Percentiles rank a stretch among this genome's conserved stretches.
These are phyloP conservation scores for Catharus ustulatus DNA, from an alignment of 2,797 vertebrate genomes.

Conservation along the genomic window DNA sequence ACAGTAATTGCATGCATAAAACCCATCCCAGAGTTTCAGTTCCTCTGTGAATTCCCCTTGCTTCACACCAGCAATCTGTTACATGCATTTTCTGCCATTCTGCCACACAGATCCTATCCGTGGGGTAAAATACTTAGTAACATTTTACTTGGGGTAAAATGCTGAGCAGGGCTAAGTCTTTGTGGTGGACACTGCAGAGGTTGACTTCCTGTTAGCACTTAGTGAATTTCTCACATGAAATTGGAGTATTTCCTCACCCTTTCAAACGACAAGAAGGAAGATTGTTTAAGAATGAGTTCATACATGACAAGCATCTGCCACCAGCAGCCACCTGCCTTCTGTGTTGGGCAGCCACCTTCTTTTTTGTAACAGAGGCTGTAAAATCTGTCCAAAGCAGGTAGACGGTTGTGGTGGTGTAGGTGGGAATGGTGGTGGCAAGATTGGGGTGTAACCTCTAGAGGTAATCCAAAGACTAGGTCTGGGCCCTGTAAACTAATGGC, in stretches of 20 bases:
- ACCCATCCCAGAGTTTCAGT: background rate
- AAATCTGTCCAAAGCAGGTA: background rate
- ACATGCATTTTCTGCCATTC: background rate
- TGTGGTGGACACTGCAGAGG: background rate
- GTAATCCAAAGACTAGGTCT: background rate
- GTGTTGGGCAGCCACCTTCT: background rate
- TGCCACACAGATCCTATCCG: background rate
- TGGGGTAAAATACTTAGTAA: background rate
- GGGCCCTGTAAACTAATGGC: background rate
- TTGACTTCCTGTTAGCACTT: background rate
- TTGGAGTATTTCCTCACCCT: background rate
- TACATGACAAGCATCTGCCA: background rate
- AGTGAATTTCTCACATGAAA: background rate
- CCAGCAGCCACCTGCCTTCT: background rate
- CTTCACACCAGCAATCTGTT: background rate
- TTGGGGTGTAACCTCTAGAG: background rate
- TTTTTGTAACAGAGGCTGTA: background rate
- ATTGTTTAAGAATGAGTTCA: accelerated
- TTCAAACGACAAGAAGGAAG: background rate
- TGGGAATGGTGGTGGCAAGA: background rate
- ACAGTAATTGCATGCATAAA: background rate
- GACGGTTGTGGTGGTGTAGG: background rate
- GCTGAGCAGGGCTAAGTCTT: background rate
- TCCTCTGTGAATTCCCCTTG: background rate
- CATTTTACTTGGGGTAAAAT: too few relatives aligned